Conservation (phyloP, 2,113 vertebrate species). For the Pachycephala philippinensis region DNA sequence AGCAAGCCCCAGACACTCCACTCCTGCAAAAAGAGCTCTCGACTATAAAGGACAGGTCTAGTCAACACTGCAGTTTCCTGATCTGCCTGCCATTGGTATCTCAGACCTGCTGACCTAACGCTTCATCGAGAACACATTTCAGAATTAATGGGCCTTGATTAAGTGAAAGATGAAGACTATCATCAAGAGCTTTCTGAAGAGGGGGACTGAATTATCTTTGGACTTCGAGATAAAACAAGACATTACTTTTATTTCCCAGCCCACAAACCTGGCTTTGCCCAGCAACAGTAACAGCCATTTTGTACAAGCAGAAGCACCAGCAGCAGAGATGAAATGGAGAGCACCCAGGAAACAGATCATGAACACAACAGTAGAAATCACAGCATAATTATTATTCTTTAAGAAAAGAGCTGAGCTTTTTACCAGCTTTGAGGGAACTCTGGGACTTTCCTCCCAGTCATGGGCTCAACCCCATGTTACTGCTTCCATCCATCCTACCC, state of each 20-base stretch:
- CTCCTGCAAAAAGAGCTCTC: constrained; percentile 19
- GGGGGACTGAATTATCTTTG: constrained; percentile 22
- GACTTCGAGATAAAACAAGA: constrained; percentile 39
- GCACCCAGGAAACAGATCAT: neutral
- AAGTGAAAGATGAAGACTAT: constrained; percentile 58
- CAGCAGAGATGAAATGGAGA: neutral
- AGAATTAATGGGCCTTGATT: constrained; percentile 62
- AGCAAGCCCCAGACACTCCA: neutral
- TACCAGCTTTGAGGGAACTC: neutral
- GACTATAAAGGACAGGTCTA: neutral
- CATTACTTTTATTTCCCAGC: constrained; percentile 19
- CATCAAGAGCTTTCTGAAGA: constrained; percentile 55
- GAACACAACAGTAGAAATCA: neutral
- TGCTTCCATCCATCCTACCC: neutral
- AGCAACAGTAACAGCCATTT: constrained; percentile 18
- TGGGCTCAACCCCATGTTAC: neutral
- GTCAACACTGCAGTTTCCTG: neutral
- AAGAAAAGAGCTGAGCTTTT: neutral
- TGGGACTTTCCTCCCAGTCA: neutral
- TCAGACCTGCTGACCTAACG: constrained; percentile 44
- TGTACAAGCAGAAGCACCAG: neutral
- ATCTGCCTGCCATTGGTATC: constrained; percentile 16
- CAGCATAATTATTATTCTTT: neutral
- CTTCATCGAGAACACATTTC: constrained; percentile 22
- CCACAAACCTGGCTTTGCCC: neutral